A percentile compares a stretch with the other conserved stretches of the same genome.
Evolutionary conservation across 2,888 invertebrate genomes (phyloP).

Genomic region (Sarcophaga variegata): DNA sequence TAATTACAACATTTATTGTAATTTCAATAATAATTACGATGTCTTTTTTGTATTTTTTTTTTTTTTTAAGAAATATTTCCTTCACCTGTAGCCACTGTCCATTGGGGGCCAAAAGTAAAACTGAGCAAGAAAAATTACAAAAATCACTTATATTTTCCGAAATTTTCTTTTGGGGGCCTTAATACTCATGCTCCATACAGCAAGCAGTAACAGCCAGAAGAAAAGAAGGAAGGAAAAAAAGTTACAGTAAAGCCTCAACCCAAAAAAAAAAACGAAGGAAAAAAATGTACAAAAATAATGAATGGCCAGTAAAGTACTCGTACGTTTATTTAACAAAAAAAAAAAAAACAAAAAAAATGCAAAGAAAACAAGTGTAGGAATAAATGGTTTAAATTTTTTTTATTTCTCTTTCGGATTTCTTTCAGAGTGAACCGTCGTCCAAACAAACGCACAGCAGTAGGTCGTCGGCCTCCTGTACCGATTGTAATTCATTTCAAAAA

Average conservation of each 20-base stretch:
- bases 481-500: constrained; percentile 67
- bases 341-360: not conserved
- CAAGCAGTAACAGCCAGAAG: constrained; percentile 4
- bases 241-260: not conserved
- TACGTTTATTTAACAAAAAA: constrained; percentile 7
- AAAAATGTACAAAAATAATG: constrained; percentile 50
- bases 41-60: not conserved
- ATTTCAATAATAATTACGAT: constrained; percentile 33
- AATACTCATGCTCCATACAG: not conserved
- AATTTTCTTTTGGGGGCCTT: constrained; percentile 39
- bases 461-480: constrained; percentile 66
- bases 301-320: constrained; percentile 45
- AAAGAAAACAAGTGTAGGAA: constrained; percentile 13
- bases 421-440: not conserved
- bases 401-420: not conserved
- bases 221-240: constrained; percentile 14
- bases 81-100: constrained; percentile 47
- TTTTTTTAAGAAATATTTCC: not conserved
- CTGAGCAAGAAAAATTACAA: constrained; percentile 19
- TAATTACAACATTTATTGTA: constrained; percentile 35
- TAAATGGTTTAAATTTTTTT: not conserved
- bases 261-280: constrained; percentile 7
- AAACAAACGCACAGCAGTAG: constrained; percentile 66
- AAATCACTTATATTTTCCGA: constrained; percentile 21
- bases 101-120: constrained; percentile 30